Evolutionary conservation across 2,888 invertebrate species (phyloP).

Genomic region (Serripes groenlandicus): DNA sequence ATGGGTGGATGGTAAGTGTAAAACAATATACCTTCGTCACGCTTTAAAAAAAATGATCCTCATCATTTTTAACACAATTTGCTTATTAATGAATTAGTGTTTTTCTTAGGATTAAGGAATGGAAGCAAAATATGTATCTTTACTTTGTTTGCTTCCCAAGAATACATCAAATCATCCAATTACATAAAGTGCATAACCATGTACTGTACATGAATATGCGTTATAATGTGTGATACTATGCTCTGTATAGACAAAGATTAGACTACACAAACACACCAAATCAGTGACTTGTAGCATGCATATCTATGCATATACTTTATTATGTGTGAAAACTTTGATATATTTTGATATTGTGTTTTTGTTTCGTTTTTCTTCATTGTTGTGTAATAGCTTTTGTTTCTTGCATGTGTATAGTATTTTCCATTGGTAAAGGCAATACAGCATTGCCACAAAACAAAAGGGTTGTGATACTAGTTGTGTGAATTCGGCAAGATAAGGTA

Average conservation of each 20-base stretch:
- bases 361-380: too few relatives aligned
- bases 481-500: neutral
- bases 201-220: too few relatives aligned
- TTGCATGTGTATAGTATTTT: neutral
- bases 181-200: neutral
- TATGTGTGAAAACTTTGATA: neutral
- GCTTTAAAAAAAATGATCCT: too few relatives aligned
- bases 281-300: too few relatives aligned
- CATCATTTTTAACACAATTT: neutral
- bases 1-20: constrained; percentile 4
- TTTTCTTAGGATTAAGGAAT: neutral
- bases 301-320: too few relatives aligned
- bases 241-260: too few relatives aligned
- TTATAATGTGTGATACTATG: too few relatives aligned
- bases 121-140: neutral
- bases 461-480: neutral
- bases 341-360: too few relatives aligned
- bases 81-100: neutral
- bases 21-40: too few relatives aligned
- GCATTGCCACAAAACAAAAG: neutral
- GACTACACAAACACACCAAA: too few relatives aligned
- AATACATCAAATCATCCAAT: neutral
- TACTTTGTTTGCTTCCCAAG: neutral
- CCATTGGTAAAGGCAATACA: neutral
- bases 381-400: too few relatives aligned